phyloP scores from a whole-genome alignment of 2,888 invertebrate species.

The Leptinotarsa tumamoca region DNA sequence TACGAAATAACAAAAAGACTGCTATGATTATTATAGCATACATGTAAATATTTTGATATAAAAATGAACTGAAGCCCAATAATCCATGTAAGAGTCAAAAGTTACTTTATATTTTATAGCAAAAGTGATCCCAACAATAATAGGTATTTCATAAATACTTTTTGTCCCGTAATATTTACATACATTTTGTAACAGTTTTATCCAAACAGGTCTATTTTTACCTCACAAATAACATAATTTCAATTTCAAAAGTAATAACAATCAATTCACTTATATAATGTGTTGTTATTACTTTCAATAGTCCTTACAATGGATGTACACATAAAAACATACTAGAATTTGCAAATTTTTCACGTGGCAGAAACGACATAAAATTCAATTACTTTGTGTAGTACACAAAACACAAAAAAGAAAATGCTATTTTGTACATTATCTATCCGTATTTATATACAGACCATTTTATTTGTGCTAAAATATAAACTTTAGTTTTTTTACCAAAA shows the following conservation, averaged over 20 bases:
- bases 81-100: slow-evolving; percentile 52
- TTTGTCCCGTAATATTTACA: slow-evolving; percentile 61
- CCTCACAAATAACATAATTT: slow-evolving; percentile 56
- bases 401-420: slow-evolving; percentile 52
- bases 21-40: slow-evolving; percentile 51
- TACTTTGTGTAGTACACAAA: slow-evolving; percentile 42
- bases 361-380: slow-evolving; percentile 38
- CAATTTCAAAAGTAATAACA: slow-evolving; percentile 56
- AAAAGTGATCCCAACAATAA: slow-evolving; percentile 64
- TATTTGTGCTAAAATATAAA: slow-evolving; percentile 64
- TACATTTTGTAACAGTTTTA: slow-evolving; percentile 60
- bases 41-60: slow-evolving; percentile 52
- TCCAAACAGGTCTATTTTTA: slow-evolving; percentile 56
- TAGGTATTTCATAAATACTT: slow-evolving; percentile 61
- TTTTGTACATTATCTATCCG: slow-evolving; percentile 60
- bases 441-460: slow-evolving; percentile 56
- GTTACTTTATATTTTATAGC: slow-evolving; percentile 58
- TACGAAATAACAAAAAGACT: slow-evolving; percentile 46
- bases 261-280: slow-evolving; percentile 40
- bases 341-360: slow-evolving; percentile 40
- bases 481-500: slow-evolving; percentile 63
- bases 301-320: slow-evolving; percentile 53
- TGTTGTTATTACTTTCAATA: slow-evolving; percentile 49
- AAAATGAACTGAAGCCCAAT: slow-evolving; percentile 55
- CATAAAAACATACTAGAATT: slow-evolving; percentile 53